Conservation (phyloP, 2,888 invertebrate genomes). For the Drosophila anceps region DNA sequence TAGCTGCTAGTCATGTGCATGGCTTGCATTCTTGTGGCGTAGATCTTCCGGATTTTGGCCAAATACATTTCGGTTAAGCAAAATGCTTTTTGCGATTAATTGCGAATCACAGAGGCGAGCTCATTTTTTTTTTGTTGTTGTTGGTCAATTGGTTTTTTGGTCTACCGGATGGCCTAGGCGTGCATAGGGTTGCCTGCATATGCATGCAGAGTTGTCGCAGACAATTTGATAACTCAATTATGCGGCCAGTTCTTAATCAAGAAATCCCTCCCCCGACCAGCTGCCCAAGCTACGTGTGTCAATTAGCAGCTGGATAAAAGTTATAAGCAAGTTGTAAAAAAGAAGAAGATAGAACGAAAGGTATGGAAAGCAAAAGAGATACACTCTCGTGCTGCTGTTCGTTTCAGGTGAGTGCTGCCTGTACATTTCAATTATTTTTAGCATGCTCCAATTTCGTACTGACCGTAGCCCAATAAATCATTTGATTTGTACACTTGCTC, state of each 20-base stretch:
- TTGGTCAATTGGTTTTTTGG: conserved; percentile 22
- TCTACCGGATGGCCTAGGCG: neutral
- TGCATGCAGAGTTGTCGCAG: conserved; percentile 15
- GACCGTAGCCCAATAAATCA: conserved; percentile 65
- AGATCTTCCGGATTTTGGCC: conserved; percentile 16
- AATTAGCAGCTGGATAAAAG: conserved; percentile 61
- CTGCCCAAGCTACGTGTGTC: conserved; percentile 39
- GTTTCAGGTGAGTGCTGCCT: conserved; percentile 14
- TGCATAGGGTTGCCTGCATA: neutral
- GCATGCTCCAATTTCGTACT: conserved; percentile 54
- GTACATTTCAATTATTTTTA: conserved; percentile 75
- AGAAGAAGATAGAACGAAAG: neutral
- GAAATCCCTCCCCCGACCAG: neutral
- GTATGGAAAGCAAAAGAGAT: neutral
- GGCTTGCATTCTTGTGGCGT: neutral
- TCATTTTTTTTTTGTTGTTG: conserved; percentile 11
- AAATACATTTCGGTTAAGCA: conserved; percentile 24
- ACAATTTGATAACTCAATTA: conserved; percentile 54
- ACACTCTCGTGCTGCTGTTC: neutral
- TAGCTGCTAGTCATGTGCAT: neutral
- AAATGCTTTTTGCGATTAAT: conserved; percentile 16
- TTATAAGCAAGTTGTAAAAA: conserved; percentile 35
- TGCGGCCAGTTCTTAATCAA: conserved; percentile 40
- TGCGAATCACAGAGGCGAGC: conserved; percentile 14
- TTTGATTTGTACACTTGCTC: conserved; percentile 74